Evolutionary conservation across 2,888 invertebrate genomes (phyloP), one percentile per base, ranked within the genome.

Genomic region (Drosophila dives): DNA sequence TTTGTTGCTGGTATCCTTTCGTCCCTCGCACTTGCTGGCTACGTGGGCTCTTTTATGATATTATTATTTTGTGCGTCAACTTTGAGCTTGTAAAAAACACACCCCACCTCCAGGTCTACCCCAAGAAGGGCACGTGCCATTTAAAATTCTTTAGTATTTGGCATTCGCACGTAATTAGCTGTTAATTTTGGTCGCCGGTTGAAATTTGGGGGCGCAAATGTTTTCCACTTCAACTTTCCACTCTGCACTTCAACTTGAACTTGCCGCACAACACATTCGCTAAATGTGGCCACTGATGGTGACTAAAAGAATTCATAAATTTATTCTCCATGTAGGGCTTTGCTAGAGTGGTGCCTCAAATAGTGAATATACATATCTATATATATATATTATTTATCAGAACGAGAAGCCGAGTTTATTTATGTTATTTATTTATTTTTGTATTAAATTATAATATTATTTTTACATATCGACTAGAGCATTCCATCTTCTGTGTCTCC

Each of bases 141-240:
- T 69, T 83, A 64, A 70, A 77, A 77, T 80, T 63, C 70, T 75
- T 49, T 81, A 77, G 59, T 53, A 81, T 72, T 80, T 72, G 77
- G 61, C 72, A 85, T 78, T 77, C 78, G 76, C 86, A 87, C 88
- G 80, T 84, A 84, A 84, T 84, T 84, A 84, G 78, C 83, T 86
- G 83, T 75, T 84, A 83, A 84, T 84, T 88, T 88, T 88, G 86
- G 75, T 64, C 69, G 66, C 70, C 77, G 70, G 68, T 71, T 72
- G 77, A 6, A 6, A 50, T 11, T 50, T 15, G 50, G 26, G 29
- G 29, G 7, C 20, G 20, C 45, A 50, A 50, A 50, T 29, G 32
- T 5, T 26, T 49, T 49, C 26, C 23, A 75, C 64, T 74, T 74
- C 56, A 67, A 51, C 34, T 60, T 36, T 63, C 36, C 56, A 55